Base-by-base conservation (phyloP, 2,113 vertebrate species). In the Gallinago media region DNA sequence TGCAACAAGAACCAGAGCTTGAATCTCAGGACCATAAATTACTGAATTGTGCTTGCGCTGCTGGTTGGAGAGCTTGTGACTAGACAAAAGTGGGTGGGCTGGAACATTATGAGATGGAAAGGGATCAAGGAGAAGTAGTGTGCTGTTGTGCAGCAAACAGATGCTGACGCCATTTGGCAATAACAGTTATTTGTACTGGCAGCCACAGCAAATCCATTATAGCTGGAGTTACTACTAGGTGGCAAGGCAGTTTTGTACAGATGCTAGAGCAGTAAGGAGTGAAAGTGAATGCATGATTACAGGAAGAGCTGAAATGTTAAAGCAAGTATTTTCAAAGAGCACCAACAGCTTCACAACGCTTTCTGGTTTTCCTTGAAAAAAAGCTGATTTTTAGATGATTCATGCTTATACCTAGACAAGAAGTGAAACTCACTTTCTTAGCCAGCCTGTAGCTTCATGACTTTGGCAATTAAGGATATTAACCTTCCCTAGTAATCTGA, bases 81-180 rank as follows among this genome's bases (percentile, higher is more conserved):
- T 8, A 32, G 71, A 47, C 38, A 74, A 23, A 68, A 77, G 38
- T 1, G 7, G 50, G 72, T 65, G 47, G 83, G 76, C 25, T 84
- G 47, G 22, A 65, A 44, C 22, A 36, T 49, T 44, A 47, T 0
- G 3, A 83, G 50, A 44, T 61, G 67, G 89, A 72, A 84, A 67
- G 40, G 47, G 46, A 81, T 82, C 25, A 82, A 63, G 62, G 52
- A 67, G 34, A 63, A 88, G 63, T 2, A 65, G 44, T 0, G 0
- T 40, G 62, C n/a, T 76, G 49, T 22, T 80, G 66, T 50, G 47
- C 66, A 89, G 72, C 62, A 89, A 82, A 88, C 71, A 95, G 93
- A 85, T 86, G 90, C 63, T 83, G 88, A 76, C 58, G 32, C 26
- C 42, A 9, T 73, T 86, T 95, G 94, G 90, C 88, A 96, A 38